Evolutionary conservation across 2,113 vertebrate species (phyloP), one percentile per base, ranked within the genome.

Genomic region (Thunnus maccoyii): DNA sequence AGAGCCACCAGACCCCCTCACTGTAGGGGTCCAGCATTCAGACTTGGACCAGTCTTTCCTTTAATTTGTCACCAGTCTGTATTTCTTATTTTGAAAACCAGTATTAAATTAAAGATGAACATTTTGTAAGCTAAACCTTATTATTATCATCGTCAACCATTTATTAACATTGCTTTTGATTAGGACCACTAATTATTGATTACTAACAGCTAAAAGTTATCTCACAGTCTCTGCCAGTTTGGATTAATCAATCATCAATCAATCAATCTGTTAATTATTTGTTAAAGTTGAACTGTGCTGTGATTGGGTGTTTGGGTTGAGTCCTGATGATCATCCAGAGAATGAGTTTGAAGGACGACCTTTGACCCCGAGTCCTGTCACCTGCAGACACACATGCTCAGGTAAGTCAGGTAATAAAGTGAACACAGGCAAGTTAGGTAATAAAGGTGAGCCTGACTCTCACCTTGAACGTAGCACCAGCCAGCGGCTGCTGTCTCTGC

Each of bases 391-490:
- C 22, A 74, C 14, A 36, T 16, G 30, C n/a, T 50, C 4, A 51
- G 27, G 52, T 78, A 20, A 25, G 54, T 27, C 3, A 18, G 17
- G 14, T 16, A 69, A 16, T 7, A 1, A 30, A 22, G 2, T 5
- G 32, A 62, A 3, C 2, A 54, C 22, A 55, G n/a, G 18, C 22
- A 46, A 51, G 15, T 41, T 22, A 3, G 5, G 5, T 46, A 47
- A 22, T 22, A 22, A 22, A 22, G 22, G 22, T 22, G 22, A 22
- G 22, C 22, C 22, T 22, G 22, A 22, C 22, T 22, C 88, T 85
- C 46, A 92, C 98, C 96, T 95, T 98, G 93, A 98, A 99, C 80
- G 96, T 81, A 14, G 94, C 89, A 1, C 98, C 98, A 18, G 96
- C 96, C 82, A 96, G 85, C 0, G 97, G 96, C 2, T 99, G 96